Conservation (phyloP, 2,888 invertebrate genomes). For the Phalera bucephala region DNA sequence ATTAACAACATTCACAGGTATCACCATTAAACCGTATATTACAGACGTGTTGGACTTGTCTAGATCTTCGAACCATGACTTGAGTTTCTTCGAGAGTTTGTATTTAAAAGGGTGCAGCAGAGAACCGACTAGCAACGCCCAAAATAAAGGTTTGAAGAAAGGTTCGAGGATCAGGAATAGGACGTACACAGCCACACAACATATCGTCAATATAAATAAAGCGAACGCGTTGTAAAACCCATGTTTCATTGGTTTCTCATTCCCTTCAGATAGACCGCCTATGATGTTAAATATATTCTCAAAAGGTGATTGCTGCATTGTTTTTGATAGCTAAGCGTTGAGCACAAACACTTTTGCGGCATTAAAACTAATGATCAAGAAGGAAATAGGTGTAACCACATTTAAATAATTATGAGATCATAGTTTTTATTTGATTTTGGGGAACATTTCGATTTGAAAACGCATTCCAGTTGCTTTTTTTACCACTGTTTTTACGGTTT, state of each 20-base stretch:
- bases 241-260: slow-evolving; percentile 95
- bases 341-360: slow-evolving; percentile 6
- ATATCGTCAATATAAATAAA: slow-evolving; percentile 87
- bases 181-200: slow-evolving; percentile 88
- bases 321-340: slow-evolving; percentile 8
- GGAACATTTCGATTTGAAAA: slow-evolving; percentile 16
- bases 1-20: slow-evolving; percentile 91
- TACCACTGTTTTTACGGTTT: too few species aligned
- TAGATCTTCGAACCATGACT: slow-evolving; percentile 89
- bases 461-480: slow-evolving; percentile 12
- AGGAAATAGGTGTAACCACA: slow-evolving; percentile 14
- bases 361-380: slow-evolving; percentile 9
- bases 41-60: slow-evolving; percentile 87
- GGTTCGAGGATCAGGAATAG: slow-evolving; percentile 94
- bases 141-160: slow-evolving; percentile 96
- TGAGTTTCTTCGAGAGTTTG: slow-evolving; percentile 88
- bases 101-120: slow-evolving; percentile 97
- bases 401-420: slow-evolving; percentile 50
- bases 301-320: slow-evolving; percentile 83
- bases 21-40: slow-evolving; percentile 80
- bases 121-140: slow-evolving; percentile 98
- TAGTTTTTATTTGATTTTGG: slow-evolving; percentile 43
- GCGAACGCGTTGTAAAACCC: slow-evolving; percentile 95
- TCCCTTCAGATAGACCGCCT: slow-evolving; percentile 87
- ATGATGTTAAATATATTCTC: slow-evolving; percentile 88